phyloP scores from a whole-genome alignment of 1,140 invertebrate species.

The Leucophenga varia region DNA sequence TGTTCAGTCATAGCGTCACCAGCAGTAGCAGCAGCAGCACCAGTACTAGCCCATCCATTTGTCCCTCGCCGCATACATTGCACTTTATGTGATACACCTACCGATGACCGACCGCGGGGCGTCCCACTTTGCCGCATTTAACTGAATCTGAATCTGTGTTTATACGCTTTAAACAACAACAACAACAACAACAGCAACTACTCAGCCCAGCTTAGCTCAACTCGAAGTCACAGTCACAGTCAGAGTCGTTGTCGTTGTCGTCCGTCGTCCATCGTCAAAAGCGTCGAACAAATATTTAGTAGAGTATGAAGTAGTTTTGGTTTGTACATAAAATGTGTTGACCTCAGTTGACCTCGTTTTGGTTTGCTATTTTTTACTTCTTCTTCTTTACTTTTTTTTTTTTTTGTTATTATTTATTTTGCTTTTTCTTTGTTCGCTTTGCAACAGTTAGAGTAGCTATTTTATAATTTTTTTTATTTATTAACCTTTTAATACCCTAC shows the following conservation, averaged over 20 bases:
- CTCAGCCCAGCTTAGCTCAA: not conserved
- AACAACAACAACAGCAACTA: conserved; percentile 3
- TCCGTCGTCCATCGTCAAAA: conserved; percentile 18
- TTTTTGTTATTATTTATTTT: conserved; percentile 18
- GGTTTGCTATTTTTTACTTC: conserved; percentile 30
- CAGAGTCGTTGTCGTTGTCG: conserved; percentile 5
- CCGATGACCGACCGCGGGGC: conserved; percentile 1
- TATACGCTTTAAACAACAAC: conserved; percentile 4
- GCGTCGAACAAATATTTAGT: conserved; percentile 54
- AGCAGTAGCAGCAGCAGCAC: not conserved
- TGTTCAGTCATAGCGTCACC: conserved; percentile 1
- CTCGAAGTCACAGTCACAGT: conserved; percentile 9
- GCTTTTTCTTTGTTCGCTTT: conserved; percentile 27
- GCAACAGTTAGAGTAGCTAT: conserved; percentile 17
- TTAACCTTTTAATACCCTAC: conserved; percentile 50
- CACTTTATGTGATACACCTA: not conserved
- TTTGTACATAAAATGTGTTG: conserved; percentile 52
- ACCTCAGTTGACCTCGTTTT: conserved; percentile 52
- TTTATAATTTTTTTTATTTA: conserved; percentile 49
- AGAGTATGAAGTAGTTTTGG: conserved; percentile 54
- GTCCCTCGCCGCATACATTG: not conserved
- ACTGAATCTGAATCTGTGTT: conserved; percentile 36
- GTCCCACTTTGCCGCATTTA: conserved; percentile 8
- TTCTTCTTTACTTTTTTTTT: not conserved
- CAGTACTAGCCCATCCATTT: not conserved